These are phyloP conservation scores for Sinohyriopsis cumingii DNA, from an alignment of 2,888 invertebrate species.

Conservation along the genomic window DNA sequence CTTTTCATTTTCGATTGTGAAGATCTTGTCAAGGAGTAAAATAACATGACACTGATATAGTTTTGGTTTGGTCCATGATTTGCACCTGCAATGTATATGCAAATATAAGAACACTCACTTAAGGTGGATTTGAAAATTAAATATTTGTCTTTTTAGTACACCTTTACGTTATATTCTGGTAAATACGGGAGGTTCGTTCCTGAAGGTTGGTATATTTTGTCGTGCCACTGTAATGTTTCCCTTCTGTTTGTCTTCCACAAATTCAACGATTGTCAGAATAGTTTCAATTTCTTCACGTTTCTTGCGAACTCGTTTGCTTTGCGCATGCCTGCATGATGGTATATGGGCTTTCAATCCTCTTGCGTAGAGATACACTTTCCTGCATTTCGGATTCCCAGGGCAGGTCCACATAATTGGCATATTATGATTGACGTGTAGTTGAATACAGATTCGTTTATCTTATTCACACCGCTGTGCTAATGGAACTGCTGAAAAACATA, in stretches of 20 bases:
- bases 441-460: neutral
- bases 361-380: slow-evolving; percentile 43
- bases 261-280: slow-evolving; percentile 40
- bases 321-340: slow-evolving; percentile 41
- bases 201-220: slow-evolving; percentile 21
- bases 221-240: slow-evolving; percentile 45
- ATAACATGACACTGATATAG: too few relatives aligned
- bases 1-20: too few relatives aligned
- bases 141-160: neutral
- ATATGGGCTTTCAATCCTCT: slow-evolving; percentile 45
- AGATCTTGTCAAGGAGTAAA: too few relatives aligned
- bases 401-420: slow-evolving; percentile 86
- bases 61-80: too few relatives aligned
- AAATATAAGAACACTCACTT: too few relatives aligned
- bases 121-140: too few relatives aligned
- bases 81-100: too few relatives aligned
- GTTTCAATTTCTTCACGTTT: slow-evolving; percentile 39
- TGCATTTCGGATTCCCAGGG: slow-evolving; percentile 80
- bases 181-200: slow-evolving; percentile 15
- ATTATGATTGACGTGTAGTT: neutral
- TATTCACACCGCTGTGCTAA: neutral
- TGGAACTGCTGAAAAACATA: too few relatives aligned
- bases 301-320: slow-evolving; percentile 28
- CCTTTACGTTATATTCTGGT: slow-evolving; percentile 10
- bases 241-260: slow-evolving; percentile 42